Evolutionary conservation across 2,888 invertebrate genomes (phyloP).

Genomic region (Periphyllus acericola): DNA sequence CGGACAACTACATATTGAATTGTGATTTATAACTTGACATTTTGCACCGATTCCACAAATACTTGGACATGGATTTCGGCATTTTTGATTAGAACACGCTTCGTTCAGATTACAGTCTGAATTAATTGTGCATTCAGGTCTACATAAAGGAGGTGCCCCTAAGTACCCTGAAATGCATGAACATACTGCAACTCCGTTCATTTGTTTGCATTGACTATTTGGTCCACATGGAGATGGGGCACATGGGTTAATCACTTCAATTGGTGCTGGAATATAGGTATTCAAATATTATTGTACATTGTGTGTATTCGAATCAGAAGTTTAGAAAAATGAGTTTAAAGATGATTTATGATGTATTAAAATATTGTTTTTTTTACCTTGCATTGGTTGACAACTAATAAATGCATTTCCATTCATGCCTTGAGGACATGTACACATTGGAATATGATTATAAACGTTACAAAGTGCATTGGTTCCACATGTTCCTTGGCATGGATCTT

Average conservation of each 20-base stretch:
- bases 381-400: slow-evolving; percentile 70
- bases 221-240: slow-evolving; percentile 87
- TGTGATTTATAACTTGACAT: slow-evolving; percentile 79
- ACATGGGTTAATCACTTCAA: slow-evolving; percentile 75
- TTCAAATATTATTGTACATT: background rate
- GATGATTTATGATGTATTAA: background rate
- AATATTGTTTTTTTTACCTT: slow-evolving; percentile 51
- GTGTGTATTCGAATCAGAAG: background rate
- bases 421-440: slow-evolving; percentile 78
- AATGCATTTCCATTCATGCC: slow-evolving; percentile 79
- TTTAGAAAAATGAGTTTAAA: background rate
- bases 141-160: slow-evolving; percentile 78
- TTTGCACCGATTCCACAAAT: slow-evolving; percentile 68
- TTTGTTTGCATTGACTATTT: slow-evolving; percentile 84
- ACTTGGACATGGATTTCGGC: slow-evolving; percentile 69
- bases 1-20: slow-evolving; percentile 82
- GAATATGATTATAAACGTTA: slow-evolving; percentile 79
- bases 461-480: slow-evolving; percentile 81
- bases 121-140: slow-evolving; percentile 77
- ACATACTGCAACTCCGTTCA: slow-evolving; percentile 84
- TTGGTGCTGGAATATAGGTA: slow-evolving; percentile 64
- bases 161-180: slow-evolving; percentile 79
- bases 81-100: slow-evolving; percentile 69
- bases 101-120: slow-evolving; percentile 71
- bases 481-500: slow-evolving; percentile 78